phyloP scores from a whole-genome alignment of 2,888 invertebrate species.

The Lacanobia wlatinum region DNA sequence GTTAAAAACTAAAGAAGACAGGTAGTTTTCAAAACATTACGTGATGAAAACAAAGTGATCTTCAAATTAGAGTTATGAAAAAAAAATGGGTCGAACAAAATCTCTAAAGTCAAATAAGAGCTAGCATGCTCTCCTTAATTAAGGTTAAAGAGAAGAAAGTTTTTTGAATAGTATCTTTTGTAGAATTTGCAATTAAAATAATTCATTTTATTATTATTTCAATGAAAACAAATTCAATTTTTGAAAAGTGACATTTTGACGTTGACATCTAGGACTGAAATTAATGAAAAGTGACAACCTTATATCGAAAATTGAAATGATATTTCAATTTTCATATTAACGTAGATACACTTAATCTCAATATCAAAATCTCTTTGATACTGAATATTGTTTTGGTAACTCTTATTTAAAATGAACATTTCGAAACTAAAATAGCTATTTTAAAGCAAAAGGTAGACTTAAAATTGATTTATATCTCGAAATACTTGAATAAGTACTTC shows the following conservation, averaged over 20 bases:
- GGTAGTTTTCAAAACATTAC: background rate
- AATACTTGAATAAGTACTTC: background rate
- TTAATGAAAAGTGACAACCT: background rate
- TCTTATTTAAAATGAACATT: constrained; percentile 26
- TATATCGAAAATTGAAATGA: constrained; percentile 24
- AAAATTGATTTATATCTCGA: constrained; percentile 5
- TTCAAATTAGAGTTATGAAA: no score
- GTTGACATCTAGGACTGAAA: constrained; percentile 7
- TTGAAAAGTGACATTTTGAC: background rate
- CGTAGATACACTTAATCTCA: constrained; percentile 1
- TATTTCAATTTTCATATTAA: no score
- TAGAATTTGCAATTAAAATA: background rate
- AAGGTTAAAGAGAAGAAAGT: background rate
- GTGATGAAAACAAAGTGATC: background rate
- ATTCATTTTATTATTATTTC: background rate
- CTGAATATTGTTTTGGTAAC: constrained; percentile 31
- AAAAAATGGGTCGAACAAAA: no score
- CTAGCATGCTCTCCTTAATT: background rate
- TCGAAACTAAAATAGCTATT: background rate
- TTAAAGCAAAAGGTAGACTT: constrained; percentile 8
- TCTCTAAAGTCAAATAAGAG: no score
- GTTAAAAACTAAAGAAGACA: background rate
- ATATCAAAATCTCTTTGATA: constrained; percentile 27
- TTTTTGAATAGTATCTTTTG: background rate
- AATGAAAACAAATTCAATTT: background rate